phyloP scores from a whole-genome alignment of 2,888 invertebrate genomes.

The Eilema griseolum region DNA sequence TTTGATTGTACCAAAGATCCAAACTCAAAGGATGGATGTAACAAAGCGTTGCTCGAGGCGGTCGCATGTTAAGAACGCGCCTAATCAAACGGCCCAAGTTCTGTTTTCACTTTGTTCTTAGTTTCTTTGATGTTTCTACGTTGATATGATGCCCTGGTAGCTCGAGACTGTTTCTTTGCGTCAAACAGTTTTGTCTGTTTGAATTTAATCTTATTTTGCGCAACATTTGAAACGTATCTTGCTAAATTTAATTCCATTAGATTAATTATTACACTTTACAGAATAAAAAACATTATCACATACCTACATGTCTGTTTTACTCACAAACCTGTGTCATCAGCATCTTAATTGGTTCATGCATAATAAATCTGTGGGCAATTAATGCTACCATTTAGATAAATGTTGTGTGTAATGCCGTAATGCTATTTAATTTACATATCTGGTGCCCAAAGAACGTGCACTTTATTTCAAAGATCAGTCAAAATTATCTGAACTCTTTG shows the following conservation, averaged over 20 bases:
- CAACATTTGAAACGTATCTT: conserved; percentile 22
- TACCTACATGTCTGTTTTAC: not conserved
- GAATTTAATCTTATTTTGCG: conserved; percentile 28
- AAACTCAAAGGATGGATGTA: conserved; percentile 70
- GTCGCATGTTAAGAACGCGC: conserved; percentile 76
- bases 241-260: conserved; percentile 20
- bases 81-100: conserved; percentile 83
- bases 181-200: conserved; percentile 41
- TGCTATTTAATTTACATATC: conserved; percentile 1
- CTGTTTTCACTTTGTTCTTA: conserved; percentile 80
- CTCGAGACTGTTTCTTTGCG: conserved; percentile 58
- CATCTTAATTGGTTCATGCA: not conserved
- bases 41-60: conserved; percentile 80
- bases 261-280: not conserved
- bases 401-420: not conserved
- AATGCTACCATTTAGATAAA: conserved; percentile 12
- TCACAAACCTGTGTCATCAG: not conserved
- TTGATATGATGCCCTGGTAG: conserved; percentile 76
- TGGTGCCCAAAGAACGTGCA: not conserved
- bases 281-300: not conserved
- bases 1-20: conserved; percentile 62
- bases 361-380: conserved; percentile 1
- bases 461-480: conserved; percentile 3
- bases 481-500: not conserved
- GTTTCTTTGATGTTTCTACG: conserved; percentile 80